Base-by-base conservation (phyloP, 2,113 vertebrate genomes). In the Cyprinus carpio region DNA sequence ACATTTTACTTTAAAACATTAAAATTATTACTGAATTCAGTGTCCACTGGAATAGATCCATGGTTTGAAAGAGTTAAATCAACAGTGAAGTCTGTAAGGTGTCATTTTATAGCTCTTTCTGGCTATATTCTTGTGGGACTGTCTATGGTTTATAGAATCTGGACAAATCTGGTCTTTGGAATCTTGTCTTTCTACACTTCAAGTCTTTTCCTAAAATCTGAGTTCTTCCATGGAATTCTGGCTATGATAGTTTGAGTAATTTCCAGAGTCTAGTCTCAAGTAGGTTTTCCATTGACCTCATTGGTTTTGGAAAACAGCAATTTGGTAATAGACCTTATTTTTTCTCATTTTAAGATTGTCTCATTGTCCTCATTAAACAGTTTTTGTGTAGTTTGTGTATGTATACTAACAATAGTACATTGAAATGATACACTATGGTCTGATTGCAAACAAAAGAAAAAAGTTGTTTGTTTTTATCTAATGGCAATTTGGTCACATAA, bases 221-320 rank as follows among this genome's bases (percentile, higher is more conserved):
- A n/a, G 20, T 71, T 40, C 67, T 71, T 37, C 34, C 67, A 71
- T 40, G 34, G 67, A 71, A 71, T 40, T 71, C 67, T 71, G 67
- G 34, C 34, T 71, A 71, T 71, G 67, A 71, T 40, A 40, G 67
- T 71, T 54, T 37, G 11, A 71, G 67, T 71, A 37, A 71, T 40
- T 71, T 71, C 67, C 67, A 71, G 31, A 23, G 31, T 71, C 20
- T 71, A 23, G 31, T 71, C 67, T 71, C 3, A 71, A 40, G 67
- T 23, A 40, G 20, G 67, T 23, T 58, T 71, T 71, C 67, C 67
- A 6, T 12, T 40, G 67, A 71, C 34, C 67, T 71, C 67, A 71
- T 23, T 37, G 10, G 18, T 37, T 37, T 71, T 37, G 34, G 67
- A 71, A 40, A 71, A 71, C 16, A 37, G 16, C 8, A 37, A 23